Evolutionary conservation across 2,113 vertebrate genomes (phyloP).

Genomic region (Budorcas taxicolor): DNA sequence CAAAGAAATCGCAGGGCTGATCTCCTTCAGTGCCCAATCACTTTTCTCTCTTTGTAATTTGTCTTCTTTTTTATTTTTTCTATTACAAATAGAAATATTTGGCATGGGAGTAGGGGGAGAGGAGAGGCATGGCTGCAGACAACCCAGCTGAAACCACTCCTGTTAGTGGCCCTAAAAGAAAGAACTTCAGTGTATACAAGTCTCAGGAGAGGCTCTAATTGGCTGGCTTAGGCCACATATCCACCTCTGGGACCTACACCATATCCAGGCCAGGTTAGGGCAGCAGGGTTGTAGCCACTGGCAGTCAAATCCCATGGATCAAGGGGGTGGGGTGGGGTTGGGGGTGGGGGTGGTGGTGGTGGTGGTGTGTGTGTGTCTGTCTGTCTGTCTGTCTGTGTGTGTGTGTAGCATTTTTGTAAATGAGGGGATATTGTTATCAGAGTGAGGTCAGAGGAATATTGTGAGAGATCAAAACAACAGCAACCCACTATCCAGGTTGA

Average conservation of each 20-base stretch:
- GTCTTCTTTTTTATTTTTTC: neutral
- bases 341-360: neutral
- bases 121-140: neutral
- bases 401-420: neutral
- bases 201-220: neutral
- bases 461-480: neutral
- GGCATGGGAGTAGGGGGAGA: fast-evolving
- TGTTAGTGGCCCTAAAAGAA: neutral
- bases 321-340: neutral
- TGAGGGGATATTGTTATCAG: neutral
- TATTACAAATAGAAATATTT: neutral
- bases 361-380: neutral
- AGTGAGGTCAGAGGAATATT: neutral
- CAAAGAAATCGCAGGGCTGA: too few relatives aligned
- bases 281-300: neutral
- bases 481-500: neutral
- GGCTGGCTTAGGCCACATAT: neutral
- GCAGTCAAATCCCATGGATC: neutral
- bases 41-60: neutral
- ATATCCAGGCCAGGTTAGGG: neutral
- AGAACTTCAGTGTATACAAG: neutral
- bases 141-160: neutral
- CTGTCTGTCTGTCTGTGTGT: too few relatives aligned
- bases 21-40: too few relatives aligned
- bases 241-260: neutral